Conservation (phyloP, 2,888 invertebrate species). For the Mactromeris polynyma region DNA sequence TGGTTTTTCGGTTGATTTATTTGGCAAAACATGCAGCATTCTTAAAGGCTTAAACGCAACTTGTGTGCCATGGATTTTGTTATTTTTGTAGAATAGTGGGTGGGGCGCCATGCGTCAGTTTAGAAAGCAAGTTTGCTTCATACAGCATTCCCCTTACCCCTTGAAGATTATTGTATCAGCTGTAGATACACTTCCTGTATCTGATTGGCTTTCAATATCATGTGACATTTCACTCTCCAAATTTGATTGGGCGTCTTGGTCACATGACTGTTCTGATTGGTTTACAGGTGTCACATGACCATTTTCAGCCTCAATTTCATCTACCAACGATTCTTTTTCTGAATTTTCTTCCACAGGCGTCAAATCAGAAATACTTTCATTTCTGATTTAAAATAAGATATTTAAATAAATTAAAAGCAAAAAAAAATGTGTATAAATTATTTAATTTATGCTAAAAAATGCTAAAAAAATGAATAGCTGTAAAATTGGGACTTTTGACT, state of each 20-base stretch:
- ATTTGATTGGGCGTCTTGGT: constrained; percentile 43
- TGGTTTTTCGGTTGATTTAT: neutral
- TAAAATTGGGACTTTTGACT: too few species aligned
- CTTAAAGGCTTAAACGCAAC: neutral
- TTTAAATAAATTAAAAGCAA: neutral
- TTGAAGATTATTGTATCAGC: constrained; percentile 77
- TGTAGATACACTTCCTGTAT: constrained; percentile 76
- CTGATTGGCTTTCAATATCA: constrained; percentile 71
- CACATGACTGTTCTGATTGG: constrained; percentile 51
- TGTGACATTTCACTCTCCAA: constrained; percentile 59
- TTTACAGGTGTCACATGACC: constrained; percentile 42
- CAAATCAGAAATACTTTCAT: constrained; percentile 40
- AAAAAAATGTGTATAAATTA: neutral
- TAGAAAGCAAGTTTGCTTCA: constrained; percentile 24
- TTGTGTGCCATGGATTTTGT: neutral
- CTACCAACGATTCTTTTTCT: constrained; percentile 35
- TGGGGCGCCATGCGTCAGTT: constrained; percentile 16
- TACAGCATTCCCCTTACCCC: constrained; percentile 70
- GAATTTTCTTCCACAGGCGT: constrained; percentile 39
- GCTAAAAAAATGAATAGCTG: too few species aligned
- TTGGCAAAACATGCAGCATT: neutral
- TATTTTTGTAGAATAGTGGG: neutral
- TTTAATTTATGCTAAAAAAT: too few species aligned
- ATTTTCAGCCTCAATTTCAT: constrained; percentile 46
- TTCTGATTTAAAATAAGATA: constrained; percentile 10